Conservation (phyloP, 1,140 invertebrate species). For the Penaeus japonicus region DNA sequence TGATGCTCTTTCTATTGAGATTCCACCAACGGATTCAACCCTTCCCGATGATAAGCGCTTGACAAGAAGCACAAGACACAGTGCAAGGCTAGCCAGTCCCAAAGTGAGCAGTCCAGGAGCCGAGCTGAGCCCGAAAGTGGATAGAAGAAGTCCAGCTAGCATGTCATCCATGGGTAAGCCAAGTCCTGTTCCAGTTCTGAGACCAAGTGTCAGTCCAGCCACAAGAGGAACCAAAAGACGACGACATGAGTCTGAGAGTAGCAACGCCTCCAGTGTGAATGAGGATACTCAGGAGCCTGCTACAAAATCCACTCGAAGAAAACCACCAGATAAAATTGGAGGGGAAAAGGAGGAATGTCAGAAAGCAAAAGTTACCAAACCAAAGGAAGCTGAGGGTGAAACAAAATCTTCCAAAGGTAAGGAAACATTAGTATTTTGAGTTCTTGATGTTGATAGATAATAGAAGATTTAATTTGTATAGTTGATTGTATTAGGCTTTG, state of each 20-base stretch:
- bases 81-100: constrained; percentile 54
- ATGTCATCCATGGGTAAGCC: constrained; percentile 55
- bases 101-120: constrained; percentile 57
- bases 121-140: constrained; percentile 51
- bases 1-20: constrained; percentile 58
- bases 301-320: constrained; percentile 33
- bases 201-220: constrained; percentile 53
- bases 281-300: constrained; percentile 42
- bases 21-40: constrained; percentile 44
- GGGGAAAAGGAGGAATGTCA: background rate
- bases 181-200: constrained; percentile 49
- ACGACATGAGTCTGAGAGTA: constrained; percentile 52
- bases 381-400: background rate
- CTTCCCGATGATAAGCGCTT: constrained; percentile 56
- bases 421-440: background rate
- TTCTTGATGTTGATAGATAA: no score
- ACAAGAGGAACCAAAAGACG: constrained; percentile 53
- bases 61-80: constrained; percentile 56
- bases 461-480: no score
- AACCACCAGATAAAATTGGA: constrained; percentile 41
- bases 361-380: background rate
- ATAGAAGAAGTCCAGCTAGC: constrained; percentile 55
- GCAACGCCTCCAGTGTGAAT: constrained; percentile 46
- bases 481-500: no score
- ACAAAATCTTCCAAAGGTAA: background rate